Evolutionary conservation across 1,140 invertebrate species (phyloP), one percentile per base, ranked within the genome.

Genomic region (Chrysopa pallens): DNA sequence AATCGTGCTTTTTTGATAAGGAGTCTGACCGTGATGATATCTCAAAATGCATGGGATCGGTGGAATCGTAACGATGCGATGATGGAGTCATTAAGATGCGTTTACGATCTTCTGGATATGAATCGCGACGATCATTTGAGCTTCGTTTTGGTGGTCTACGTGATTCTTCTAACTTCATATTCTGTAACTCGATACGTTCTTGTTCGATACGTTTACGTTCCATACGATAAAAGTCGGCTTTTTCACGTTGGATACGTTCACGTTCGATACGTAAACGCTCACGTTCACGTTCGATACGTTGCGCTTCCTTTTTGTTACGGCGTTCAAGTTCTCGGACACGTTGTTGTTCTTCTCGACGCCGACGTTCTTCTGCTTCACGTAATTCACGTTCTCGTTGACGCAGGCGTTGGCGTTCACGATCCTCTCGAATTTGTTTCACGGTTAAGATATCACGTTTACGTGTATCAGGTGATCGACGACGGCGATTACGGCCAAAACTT

Each of bases 371-470:
- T 55, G 87, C 82, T 54, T 88, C 83, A 29, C 86, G 72, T 36
- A 80, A 55, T 42, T 74, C 68, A 36, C 84, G 70, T 51, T 86
- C 84, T 29, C 76, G 66, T 54, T 90, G 84, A 14, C 84, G 71
- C 5, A 80, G 54, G 27, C 83, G 69, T 46, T 86, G 81, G 39
- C 78, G 67, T 48, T 89, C 84, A 33, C 84, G 68, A 57, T 86
- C 84, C 50, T 83, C 76, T 62, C 78, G 52, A 13, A 64, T 57
- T 42, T 59, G 89, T 63, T 85, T 84, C 63, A 93, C 89, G 37
- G 95, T 87, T 8, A 84, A 85, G 54, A 96, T 93, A 60, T 92
- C 86, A 45, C 85, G 78, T 6, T 89, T 90, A 63, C 94, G 87
- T 15, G 94, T 65, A 62, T 95, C 85, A 31, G 88, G 92, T 42